phyloP scores from a whole-genome alignment of 2,888 invertebrate species.

The Pediacus dermestoides region DNA sequence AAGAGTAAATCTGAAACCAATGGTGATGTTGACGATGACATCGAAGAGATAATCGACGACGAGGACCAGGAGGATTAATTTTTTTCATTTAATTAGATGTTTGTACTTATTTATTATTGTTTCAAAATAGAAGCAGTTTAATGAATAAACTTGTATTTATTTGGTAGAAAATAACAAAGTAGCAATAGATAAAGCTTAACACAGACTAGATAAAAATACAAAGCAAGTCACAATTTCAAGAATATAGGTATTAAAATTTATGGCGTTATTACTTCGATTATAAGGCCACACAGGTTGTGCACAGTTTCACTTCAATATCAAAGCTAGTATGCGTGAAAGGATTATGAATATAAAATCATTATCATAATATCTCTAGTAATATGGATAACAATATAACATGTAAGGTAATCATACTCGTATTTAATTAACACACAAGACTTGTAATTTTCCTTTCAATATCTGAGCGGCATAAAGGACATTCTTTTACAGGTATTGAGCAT shows the following conservation, averaged over 20 bases:
- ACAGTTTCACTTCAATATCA: slow-evolving; percentile 8
- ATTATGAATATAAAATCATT: too few species aligned
- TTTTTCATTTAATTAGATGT: too few species aligned
- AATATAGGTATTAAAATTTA: slow-evolving; percentile 8
- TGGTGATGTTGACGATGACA: slow-evolving; percentile 25
- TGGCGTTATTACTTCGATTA: slow-evolving; percentile 9
- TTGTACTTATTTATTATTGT: too few species aligned
- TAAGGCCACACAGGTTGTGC: slow-evolving; percentile 19
- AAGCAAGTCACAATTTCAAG: slow-evolving; percentile 9
- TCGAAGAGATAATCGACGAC: slow-evolving; percentile 24
- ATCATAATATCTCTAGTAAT: too few species aligned
- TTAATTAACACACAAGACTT: too few species aligned
- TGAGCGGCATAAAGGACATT: slow-evolving; percentile 78
- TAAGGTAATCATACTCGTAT: too few species aligned
- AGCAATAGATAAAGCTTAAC: slow-evolving; percentile 13
- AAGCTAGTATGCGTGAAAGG: slow-evolving; percentile 1
- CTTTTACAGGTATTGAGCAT: slow-evolving; percentile 61
- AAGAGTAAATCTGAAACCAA: slow-evolving; percentile 26
- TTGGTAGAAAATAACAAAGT: slow-evolving; percentile 13
- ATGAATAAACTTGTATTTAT: too few species aligned
- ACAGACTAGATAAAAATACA: slow-evolving; percentile 10
- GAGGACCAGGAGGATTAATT: slow-evolving; percentile 13
- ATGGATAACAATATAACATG: too few species aligned
- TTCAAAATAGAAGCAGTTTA: too few species aligned
- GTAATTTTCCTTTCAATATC: slow-evolving; percentile 64